Evolutionary conservation across 2,797 vertebrate species (phyloP), one percentile per base, ranked within the genome.

Genomic region (Ceryle rudis): DNA sequence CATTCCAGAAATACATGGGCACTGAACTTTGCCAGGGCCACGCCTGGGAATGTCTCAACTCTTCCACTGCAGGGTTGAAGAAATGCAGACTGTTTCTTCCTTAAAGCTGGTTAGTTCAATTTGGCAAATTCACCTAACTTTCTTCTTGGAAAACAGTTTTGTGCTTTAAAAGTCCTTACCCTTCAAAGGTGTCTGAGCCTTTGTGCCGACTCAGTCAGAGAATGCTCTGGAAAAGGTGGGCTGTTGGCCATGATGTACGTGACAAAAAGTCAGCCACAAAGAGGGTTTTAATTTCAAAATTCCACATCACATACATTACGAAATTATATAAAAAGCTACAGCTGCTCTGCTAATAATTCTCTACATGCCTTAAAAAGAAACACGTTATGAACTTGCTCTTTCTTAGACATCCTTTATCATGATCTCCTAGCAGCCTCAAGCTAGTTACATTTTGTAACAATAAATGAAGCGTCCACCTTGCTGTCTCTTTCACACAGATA

Each of bases 1-100:
- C 94, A 90, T 95, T 95, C 96, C 96, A 95, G 67, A 93, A 94
- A 93, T 89, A 96, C 37, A 23, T 67, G 88, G 94, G 91, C 74
- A 96, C 65, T 69, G 78, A 86, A 42, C 87, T 94, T 89, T 89
- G 94, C 93, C 95, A 93, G 81, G 78, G 81, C 93, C 91, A 95
- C 78, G 88, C 93, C 88, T 93, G 90, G 88, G 82, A 95, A 95
- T 91, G 88, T 85, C 94, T 93, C 91, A 90, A 62, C 73, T 93
- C 91, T 92, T 95, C 93, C 14, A 0, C 80, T 88, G 62, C 75
- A 83, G 54, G 14, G 89, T 71, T 83, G 92, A 37, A 93, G 81
- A 81, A 91, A 54, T 72, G 94, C 80, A 84, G 86, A 42, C 70
- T 41, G 44, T 64, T 90, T 91, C 91, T 93, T 93, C 70, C 58